A percentile compares a stretch with the other conserved stretches of the same genome.
These are phyloP conservation scores for Spilarctia lutea DNA, from an alignment of 2,888 invertebrate species.

Conservation along the genomic window DNA sequence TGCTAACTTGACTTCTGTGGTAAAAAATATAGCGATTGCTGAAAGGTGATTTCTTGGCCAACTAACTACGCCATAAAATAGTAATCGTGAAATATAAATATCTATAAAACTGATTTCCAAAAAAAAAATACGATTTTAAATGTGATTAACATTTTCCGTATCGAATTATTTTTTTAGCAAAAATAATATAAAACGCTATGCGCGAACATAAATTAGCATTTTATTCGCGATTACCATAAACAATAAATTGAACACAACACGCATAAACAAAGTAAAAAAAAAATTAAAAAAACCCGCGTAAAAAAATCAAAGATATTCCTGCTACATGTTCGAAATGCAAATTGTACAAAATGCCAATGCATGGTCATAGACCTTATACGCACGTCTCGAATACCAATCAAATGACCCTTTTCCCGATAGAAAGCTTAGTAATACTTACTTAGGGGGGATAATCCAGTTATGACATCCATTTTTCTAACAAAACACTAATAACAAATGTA, in stretches of 20 bases:
- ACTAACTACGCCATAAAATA: no score
- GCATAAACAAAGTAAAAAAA: not conserved
- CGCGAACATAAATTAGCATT: not conserved
- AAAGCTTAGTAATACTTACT: constrained; percentile 69
- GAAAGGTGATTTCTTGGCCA: no score
- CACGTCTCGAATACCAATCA: constrained; percentile 41
- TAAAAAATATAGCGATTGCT: no score
- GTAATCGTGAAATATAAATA: no score
- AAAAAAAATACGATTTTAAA: not conserved
- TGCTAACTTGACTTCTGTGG: no score
- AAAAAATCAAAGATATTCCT: constrained; percentile 8
- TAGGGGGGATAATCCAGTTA: constrained; percentile 75
- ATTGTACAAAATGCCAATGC: constrained; percentile 37
- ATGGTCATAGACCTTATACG: constrained; percentile 40
- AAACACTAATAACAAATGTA: constrained; percentile 61
- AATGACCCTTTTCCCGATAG: constrained; percentile 48
- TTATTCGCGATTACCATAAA: not conserved
- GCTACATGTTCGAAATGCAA: constrained; percentile 23
- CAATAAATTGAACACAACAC: not conserved
- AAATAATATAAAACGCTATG: not conserved
- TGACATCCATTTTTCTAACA: constrained; percentile 76
- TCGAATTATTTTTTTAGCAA: constrained; percentile 12
- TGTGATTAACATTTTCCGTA: constrained; percentile 1
- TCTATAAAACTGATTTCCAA: no score
- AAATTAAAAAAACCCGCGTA: constrained; percentile 3